Evolutionary conservation across 1,140 invertebrate genomes (phyloP).

Genomic region (Pseudomyrmex pallidus): DNA sequence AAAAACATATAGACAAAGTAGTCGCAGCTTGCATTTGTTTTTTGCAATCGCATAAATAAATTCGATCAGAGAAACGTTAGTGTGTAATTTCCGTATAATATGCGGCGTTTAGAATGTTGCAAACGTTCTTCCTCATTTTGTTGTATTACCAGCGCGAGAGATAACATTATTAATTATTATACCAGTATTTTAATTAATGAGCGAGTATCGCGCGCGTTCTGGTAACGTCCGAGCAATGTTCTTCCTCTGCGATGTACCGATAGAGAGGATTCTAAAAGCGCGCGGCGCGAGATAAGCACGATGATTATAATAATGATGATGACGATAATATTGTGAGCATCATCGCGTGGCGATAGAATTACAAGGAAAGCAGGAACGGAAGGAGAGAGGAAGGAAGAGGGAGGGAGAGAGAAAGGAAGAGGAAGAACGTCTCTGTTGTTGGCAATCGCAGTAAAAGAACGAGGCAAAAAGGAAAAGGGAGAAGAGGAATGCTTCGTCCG

Average conservation of each 20-base stretch:
- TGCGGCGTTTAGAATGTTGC: too few species aligned
- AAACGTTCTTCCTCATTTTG: not conserved
- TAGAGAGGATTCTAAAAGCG: slow-evolving; percentile 1
- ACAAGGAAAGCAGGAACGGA: not conserved
- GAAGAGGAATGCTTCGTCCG: not conserved
- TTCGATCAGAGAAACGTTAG: slow-evolving; percentile 32
- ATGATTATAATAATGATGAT: slow-evolving; percentile 35
- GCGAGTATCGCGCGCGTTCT: not conserved
- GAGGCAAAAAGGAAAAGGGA: not conserved
- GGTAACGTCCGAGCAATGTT: not conserved
- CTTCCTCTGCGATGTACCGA: not conserved
- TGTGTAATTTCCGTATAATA: not conserved
- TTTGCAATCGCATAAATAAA: not conserved
- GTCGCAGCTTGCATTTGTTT: slow-evolving; percentile 21
- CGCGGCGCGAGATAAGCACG: not conserved
- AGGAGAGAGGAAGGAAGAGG: not conserved
- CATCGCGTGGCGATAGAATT: slow-evolving; percentile 19
- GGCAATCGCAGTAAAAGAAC: not conserved
- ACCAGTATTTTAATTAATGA: slow-evolving; percentile 75
- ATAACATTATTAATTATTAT: slow-evolving; percentile 77
- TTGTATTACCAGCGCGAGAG: slow-evolving; percentile 23
- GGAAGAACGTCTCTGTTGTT: not conserved
- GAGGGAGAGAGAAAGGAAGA: not conserved
- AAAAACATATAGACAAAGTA: slow-evolving; percentile 18
- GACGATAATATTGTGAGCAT: slow-evolving; percentile 30